phyloP scores from a whole-genome alignment of 2,797 vertebrate genomes.

The Pseudopleuronectes americanus region DNA sequence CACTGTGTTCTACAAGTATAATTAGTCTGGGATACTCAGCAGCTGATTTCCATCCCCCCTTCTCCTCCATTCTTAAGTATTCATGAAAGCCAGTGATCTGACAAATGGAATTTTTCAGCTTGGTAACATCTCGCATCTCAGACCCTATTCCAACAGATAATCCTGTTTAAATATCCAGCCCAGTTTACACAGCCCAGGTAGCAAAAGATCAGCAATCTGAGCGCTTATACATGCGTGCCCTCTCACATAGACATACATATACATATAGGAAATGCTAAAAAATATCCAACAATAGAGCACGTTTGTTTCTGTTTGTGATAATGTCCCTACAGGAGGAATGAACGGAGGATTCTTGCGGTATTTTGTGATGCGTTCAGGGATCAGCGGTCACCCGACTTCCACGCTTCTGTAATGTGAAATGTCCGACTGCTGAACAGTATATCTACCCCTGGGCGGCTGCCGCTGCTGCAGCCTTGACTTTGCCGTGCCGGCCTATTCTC shows the following conservation, averaged over 20 bases:
- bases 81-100: slow-evolving; percentile 88
- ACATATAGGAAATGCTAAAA: slow-evolving; percentile 4
- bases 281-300: slow-evolving; percentile 32
- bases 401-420: slow-evolving; percentile 32
- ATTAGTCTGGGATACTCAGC: slow-evolving; percentile 85
- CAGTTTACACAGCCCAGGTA: slow-evolving; percentile 77
- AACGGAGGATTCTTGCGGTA: slow-evolving; percentile 20
- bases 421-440: slow-evolving; percentile 27
- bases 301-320: slow-evolving; percentile 15
- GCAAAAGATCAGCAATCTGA: slow-evolving; percentile 52
- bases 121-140: slow-evolving; percentile 83
- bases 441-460: slow-evolving; percentile 26
- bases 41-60: slow-evolving; percentile 55
- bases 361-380: slow-evolving; percentile 37
- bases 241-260: slow-evolving; percentile 7
- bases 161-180: slow-evolving; percentile 85
- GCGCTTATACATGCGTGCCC: slow-evolving; percentile 42
- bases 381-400: slow-evolving; percentile 39
- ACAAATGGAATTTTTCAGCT: slow-evolving; percentile 89
- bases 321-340: slow-evolving; percentile 11
- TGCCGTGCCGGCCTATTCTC: slow-evolving; percentile 55
- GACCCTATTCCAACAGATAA: slow-evolving; percentile 83
- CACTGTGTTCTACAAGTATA: slow-evolving; percentile 84
- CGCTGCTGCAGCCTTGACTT: slow-evolving; percentile 67
- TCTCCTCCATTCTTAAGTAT: slow-evolving; percentile 83